Conservation (phyloP, 1,140 invertebrate species). For the Coptotermes formosanus region DNA sequence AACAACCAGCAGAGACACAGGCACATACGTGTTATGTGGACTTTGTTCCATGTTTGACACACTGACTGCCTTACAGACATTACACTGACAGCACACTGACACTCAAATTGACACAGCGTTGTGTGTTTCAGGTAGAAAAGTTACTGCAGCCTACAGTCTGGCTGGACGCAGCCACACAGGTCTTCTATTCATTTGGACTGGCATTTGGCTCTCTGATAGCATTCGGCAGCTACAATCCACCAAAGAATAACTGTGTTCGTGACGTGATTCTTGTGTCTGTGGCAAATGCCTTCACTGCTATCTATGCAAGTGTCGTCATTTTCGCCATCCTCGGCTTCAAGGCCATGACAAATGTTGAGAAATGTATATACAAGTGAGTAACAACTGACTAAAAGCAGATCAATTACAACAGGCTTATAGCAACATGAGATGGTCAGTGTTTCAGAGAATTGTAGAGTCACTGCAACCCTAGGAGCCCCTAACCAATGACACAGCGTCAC, state of each 20-base stretch:
- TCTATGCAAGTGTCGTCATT: slow-evolving; percentile 91
- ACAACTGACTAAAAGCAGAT: background rate
- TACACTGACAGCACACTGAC: too few species aligned
- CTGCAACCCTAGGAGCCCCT: too few species aligned
- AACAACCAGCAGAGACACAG: too few species aligned
- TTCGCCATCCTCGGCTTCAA: slow-evolving; percentile 88
- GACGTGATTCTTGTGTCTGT: slow-evolving; percentile 87
- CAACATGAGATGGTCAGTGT: too few species aligned
- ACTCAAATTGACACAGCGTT: background rate
- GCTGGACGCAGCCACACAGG: slow-evolving; percentile 93
- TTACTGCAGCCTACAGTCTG: slow-evolving; percentile 79
- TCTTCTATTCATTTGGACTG: slow-evolving; percentile 92
- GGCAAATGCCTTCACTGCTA: slow-evolving; percentile 87
- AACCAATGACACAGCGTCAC: too few species aligned
- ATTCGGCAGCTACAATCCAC: slow-evolving; percentile 87
- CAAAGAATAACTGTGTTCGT: slow-evolving; percentile 85
- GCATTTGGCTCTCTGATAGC: slow-evolving; percentile 91
- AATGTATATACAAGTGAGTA: slow-evolving; percentile 72
- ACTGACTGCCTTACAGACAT: too few species aligned
- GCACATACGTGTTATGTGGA: too few species aligned
- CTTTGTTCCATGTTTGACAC: too few species aligned
- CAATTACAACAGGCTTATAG: too few species aligned
- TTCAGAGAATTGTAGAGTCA: too few species aligned
- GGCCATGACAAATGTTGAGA: slow-evolving; percentile 75
- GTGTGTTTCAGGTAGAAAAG: slow-evolving; percentile 65